Evolutionary conservation across 2,113 vertebrate genomes (phyloP), one percentile per base, ranked within the genome.

Genomic region (Phalacrocorax aristotelis): DNA sequence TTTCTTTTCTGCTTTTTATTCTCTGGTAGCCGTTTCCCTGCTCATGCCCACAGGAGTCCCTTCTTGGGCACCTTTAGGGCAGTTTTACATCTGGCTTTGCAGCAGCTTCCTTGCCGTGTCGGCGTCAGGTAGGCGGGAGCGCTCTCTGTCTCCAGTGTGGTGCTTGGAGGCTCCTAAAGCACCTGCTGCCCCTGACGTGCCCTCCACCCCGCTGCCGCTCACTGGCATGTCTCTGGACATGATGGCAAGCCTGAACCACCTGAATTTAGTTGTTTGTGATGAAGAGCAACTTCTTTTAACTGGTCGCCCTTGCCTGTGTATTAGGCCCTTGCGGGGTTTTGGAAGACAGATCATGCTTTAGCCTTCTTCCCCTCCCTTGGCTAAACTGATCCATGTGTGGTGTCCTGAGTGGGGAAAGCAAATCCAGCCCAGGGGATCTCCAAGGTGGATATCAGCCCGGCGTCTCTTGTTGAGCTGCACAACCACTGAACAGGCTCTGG

Each of bases 341-440:
- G 8, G 57, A 76, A n/a, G n/a, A 12, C 0, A 0, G 52, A 26
- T 75, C 0, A 1, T 21, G 22, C 36, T 51, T 55, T 34, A 29
- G n/a, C 23, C 29, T 32, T 64, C 23, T n/a, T 72, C 32, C 44
- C 26, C 9, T 66, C 30, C 17, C 11, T 49, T 21, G 51, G 16
- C 48, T 36, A 40, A 17, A 58, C 36, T 0, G 1, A 52, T 78
- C 27, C 10, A 7, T 1, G 0, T 1, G 2, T 5, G 22, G 7
- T 20, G 34, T 74, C 51, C 44, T 3, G 3, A 58, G 19, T 15
- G 38, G 17, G 70, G 25, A 61, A 27, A 7, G 15, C 8, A 29
- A 25, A 54, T 51, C 79, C 79, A 34, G 22, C 18, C 16, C 57
- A 23, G 57, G 66, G 40, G 34, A 55, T 55, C n/a, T 16, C 40